phyloP scores from a whole-genome alignment of 2,113 vertebrate species.

The Ctenodactylus gundi region DNA sequence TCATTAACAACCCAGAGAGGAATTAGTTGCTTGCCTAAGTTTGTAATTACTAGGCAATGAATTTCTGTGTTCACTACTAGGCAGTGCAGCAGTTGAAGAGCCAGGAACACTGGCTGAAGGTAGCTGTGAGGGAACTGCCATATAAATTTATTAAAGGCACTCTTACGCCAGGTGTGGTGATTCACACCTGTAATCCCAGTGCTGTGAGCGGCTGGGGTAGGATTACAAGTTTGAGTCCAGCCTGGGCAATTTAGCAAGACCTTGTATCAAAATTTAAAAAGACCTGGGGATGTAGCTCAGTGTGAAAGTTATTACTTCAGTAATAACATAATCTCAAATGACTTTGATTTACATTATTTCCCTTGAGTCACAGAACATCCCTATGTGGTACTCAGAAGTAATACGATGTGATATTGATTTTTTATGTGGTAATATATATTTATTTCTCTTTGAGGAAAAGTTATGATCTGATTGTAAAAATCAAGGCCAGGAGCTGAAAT shows the following conservation, averaged over 20 bases:
- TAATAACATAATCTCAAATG: not conserved
- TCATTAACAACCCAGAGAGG: not conserved
- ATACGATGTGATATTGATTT: not conserved
- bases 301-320: not conserved
- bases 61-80: not conserved
- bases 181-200: not conserved
- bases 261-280: not conserved
- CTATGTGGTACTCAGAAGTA: not conserved
- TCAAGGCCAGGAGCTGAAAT: not conserved
- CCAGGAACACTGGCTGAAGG: not conserved
- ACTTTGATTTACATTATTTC: not conserved
- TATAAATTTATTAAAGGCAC: not conserved
- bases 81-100: not conserved
- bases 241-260: not conserved
- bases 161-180: not conserved
- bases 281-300: not conserved
- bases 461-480: conserved; percentile 23
- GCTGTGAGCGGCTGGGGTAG: not conserved
- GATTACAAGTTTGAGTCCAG: not conserved
- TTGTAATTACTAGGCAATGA: not conserved
- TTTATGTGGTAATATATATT: not conserved
- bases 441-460: not conserved
- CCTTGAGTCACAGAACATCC: not conserved
- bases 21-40: not conserved
- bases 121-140: not conserved